Evolutionary conservation across 1,140 invertebrate species (phyloP), one percentile per base, ranked within the genome.

Genomic region (Drosophila truncata): DNA sequence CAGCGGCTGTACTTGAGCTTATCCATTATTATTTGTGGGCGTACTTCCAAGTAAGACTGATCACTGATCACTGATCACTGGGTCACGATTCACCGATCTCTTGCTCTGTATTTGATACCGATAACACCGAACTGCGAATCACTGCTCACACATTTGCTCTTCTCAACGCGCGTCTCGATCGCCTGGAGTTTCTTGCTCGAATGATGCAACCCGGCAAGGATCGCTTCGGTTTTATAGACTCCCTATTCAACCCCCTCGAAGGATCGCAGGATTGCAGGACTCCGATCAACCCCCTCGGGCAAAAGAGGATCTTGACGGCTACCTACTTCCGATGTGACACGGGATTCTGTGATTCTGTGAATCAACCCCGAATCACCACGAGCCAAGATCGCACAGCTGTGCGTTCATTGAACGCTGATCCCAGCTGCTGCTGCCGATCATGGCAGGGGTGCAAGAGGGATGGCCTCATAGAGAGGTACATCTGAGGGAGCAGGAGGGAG

Each of bases 1-100:
- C 97, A 97, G 93, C 97, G 95, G 88, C 96, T 97, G 59, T 91
- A 92, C 42, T 92, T 80, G 33, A 83, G 71, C 55, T 91, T 92
- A 91, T 92, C 88, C 91, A 92, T 92, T 3, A 27, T 70, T 37
- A n/a, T n/a, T 16, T 27, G 58, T 39, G 27, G n/a, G 6, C 0
- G 8, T 23, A 55, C 14, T 67, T 10, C 29, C 49, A 46, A n/a
- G 14, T 66, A 33, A 57, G 6, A 29, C 39, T 27, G 14, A 67
- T 42, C 66, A 69, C 62, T 49, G 35, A 55, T 42, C 63, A 73
- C 54, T 44, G 54, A 52, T 23, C 33, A 35, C 33, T 41, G 20
- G 64, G 37, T 41, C 60, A 44, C 31, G 31, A 37, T 55, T 62
- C 77, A 47, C 54, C 42, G 14, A 11, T 46, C 29, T 58, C 20